Conservation (phyloP, 2,888 invertebrate species). For the Ochropleura leucogaster region DNA sequence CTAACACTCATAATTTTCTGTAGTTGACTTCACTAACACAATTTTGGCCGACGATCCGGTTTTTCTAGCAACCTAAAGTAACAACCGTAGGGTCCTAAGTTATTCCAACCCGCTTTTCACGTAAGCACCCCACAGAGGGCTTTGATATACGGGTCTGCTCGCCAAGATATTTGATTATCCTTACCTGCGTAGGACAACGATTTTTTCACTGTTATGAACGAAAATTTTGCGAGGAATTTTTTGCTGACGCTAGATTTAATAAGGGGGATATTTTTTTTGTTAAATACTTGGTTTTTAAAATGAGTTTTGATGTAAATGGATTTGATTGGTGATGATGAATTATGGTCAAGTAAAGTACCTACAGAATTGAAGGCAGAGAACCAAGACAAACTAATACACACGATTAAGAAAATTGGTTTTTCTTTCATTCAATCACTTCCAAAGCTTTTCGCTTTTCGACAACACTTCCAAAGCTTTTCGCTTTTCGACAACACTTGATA, state of each 20-base stretch:
- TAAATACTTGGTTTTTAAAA: slow-evolving; percentile 16
- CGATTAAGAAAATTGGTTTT: too few species aligned
- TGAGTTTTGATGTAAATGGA: background rate
- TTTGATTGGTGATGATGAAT: background rate
- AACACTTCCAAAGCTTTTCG: too few species aligned
- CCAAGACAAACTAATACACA: too few species aligned
- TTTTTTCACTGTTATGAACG: slow-evolving; percentile 56
- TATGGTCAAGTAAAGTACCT: too few species aligned
- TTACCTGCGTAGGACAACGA: slow-evolving; percentile 61
- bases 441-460: too few species aligned
- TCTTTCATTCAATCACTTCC: too few species aligned
- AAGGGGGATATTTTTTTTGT: slow-evolving; percentile 40
- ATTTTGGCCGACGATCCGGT: slow-evolving; percentile 51
- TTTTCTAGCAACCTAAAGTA: slow-evolving; percentile 60
- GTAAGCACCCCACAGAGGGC: slow-evolving; percentile 63
- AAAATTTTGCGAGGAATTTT: slow-evolving; percentile 51
- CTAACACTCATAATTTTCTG: slow-evolving; percentile 33
- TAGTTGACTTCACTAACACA: slow-evolving; percentile 33
- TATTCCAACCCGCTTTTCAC: slow-evolving; percentile 60
- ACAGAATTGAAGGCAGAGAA: too few species aligned
- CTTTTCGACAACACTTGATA: too few species aligned
- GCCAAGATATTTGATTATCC: slow-evolving; percentile 66
- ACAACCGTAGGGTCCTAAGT: slow-evolving; percentile 58
- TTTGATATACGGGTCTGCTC: slow-evolving; percentile 65
- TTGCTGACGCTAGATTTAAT: slow-evolving; percentile 28